Conservation (phyloP, 2,888 invertebrate genomes). For the Drosophila peninsularis region DNA sequence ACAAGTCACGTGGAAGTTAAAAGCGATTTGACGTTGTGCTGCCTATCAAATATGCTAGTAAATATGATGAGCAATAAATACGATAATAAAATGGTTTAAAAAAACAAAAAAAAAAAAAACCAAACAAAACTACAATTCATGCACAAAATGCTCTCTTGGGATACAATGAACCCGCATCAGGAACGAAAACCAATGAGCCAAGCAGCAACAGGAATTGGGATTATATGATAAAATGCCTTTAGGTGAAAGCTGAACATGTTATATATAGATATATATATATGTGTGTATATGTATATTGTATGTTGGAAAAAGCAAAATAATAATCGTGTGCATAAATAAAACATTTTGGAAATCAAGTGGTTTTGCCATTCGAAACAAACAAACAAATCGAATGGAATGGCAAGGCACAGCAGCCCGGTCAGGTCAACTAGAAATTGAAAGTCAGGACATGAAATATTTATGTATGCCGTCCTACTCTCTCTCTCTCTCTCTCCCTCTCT, state of each 20-base stretch:
- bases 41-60: constrained; percentile 50
- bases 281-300: neutral
- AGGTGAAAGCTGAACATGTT: constrained; percentile 62
- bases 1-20: constrained; percentile 41
- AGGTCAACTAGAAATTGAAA: constrained; percentile 67
- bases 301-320: constrained; percentile 62
- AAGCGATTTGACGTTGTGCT: constrained; percentile 55
- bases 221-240: constrained; percentile 76
- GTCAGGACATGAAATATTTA: constrained; percentile 77
- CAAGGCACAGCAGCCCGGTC: constrained; percentile 20
- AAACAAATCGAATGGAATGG: constrained; percentile 57
- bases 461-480: constrained; percentile 34
- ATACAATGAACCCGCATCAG: constrained; percentile 71
- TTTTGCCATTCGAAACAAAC: constrained; percentile 56
- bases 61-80: constrained; percentile 73
- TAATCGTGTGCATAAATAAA: constrained; percentile 76
- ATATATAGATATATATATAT: neutral
- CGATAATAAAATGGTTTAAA: constrained; percentile 66
- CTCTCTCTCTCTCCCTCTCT: neutral
- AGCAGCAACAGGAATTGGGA: constrained; percentile 44
- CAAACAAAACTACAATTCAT: constrained; percentile 36
- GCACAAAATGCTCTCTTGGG: constrained; percentile 56
- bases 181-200: constrained; percentile 68
- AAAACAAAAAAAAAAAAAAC: neutral
- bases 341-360: constrained; percentile 77